Conservation (phyloP, 2,888 invertebrate species). For the Ypsolopha scabrella region DNA sequence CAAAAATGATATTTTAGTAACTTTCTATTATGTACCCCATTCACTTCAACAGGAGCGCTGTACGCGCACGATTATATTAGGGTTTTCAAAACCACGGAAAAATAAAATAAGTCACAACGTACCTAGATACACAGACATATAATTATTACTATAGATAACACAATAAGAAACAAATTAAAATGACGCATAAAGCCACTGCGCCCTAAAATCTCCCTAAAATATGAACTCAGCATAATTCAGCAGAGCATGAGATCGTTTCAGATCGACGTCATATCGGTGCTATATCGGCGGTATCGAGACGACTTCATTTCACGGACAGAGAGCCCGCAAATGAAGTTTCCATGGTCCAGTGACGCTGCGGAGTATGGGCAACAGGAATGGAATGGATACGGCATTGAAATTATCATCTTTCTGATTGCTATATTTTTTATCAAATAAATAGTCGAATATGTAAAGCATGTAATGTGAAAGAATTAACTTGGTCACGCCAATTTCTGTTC, state of each 20-base stretch:
- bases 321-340: conserved; percentile 66
- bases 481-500: no score
- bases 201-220: neutral
- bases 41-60: no score
- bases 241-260: neutral
- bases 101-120: no score
- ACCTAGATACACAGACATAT: no score
- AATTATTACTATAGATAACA: neutral
- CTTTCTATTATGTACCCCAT: no score
- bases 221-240: neutral
- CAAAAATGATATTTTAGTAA: no score
- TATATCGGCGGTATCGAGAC: conserved; percentile 39
- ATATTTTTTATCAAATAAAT: neutral
- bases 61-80: no score
- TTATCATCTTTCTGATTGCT: neutral
- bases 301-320: conserved; percentile 69
- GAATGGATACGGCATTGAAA: neutral
- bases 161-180: neutral
- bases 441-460: neutral
- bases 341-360: conserved; percentile 48
- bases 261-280: neutral
- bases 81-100: no score
- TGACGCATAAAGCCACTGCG: neutral
- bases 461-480: no score
- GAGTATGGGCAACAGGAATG: neutral